These are phyloP conservation scores for Dusona sp. DNA, from an alignment of 2,888 invertebrate genomes.

Conservation along the genomic window DNA sequence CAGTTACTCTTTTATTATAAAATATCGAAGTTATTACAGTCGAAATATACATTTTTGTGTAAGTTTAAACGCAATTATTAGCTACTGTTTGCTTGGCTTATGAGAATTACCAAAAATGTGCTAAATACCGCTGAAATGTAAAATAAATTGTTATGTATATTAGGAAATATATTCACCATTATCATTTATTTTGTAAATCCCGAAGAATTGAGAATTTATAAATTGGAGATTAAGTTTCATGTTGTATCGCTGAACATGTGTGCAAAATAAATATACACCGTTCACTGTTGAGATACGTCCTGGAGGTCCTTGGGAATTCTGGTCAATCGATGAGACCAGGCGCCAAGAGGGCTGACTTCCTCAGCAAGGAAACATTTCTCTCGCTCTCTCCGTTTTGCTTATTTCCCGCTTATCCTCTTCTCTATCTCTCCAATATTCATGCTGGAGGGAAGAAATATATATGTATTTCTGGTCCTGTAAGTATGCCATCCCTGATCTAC, in stretches of 20 bases:
- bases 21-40: not conserved
- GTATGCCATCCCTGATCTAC: constrained; percentile 27
- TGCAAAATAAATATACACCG: constrained; percentile 7
- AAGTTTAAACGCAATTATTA: not conserved
- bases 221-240: not conserved
- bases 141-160: not conserved
- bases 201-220: not conserved
- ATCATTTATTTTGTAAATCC: not conserved
- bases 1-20: not conserved
- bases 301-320: constrained; percentile 59
- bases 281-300: constrained; percentile 33
- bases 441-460: not conserved
- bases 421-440: constrained; percentile 23
- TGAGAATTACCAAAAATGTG: not conserved
- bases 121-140: not conserved
- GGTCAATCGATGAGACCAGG: constrained; percentile 72
- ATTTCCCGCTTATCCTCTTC: constrained; percentile 26
- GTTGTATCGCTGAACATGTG: constrained; percentile 34
- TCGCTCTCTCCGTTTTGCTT: constrained; percentile 35
- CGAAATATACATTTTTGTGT: not conserved
- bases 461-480: not conserved
- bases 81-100: not conserved
- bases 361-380: constrained; percentile 49
- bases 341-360: constrained; percentile 72
- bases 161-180: not conserved